Percentiles rank a stretch among this genome's conserved stretches.
phyloP scores from a whole-genome alignment of 2,888 invertebrate species.

The Sceliomorpha sp. region DNA sequence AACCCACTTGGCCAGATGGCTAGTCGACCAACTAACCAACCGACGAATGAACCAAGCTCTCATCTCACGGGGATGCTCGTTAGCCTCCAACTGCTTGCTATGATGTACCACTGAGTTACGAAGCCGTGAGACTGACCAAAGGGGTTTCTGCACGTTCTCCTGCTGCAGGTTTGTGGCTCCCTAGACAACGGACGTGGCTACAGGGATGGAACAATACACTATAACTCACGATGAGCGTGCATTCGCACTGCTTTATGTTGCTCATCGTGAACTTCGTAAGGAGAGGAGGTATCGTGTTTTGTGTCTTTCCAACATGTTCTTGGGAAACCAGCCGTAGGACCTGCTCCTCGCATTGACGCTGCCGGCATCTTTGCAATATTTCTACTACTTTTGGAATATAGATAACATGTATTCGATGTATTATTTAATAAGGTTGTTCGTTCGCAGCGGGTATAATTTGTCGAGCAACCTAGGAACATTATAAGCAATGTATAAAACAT shows the following conservation, averaged over 20 bases:
- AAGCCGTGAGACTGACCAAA: constrained; percentile 43
- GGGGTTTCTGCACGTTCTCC: constrained; percentile 45
- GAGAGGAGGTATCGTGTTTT: not conserved
- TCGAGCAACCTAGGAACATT: too few species aligned
- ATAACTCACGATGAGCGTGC: constrained; percentile 63
- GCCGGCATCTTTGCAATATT: too few species aligned
- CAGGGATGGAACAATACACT: constrained; percentile 68
- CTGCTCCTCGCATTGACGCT: too few species aligned
- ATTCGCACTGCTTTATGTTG: constrained; percentile 36
- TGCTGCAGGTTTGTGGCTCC: constrained; percentile 60
- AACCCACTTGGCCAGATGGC: constrained; percentile 34
- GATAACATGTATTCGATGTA: too few species aligned
- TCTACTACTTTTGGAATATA: too few species aligned
- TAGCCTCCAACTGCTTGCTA: constrained; percentile 59
- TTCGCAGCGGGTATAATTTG: too few species aligned
- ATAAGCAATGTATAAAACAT: too few species aligned
- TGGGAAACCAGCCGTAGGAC: too few species aligned
- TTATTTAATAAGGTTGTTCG: too few species aligned
- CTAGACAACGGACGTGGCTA: constrained; percentile 55
- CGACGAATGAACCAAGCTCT: constrained; percentile 42
- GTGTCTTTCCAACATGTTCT: too few species aligned
- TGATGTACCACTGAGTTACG: constrained; percentile 61
- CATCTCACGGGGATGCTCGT: constrained; percentile 62
- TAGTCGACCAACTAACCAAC: constrained; percentile 26
- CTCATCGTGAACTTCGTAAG: constrained; percentile 5